Evolutionary conservation across 2,113 vertebrate genomes (phyloP), one percentile per base, ranked within the genome.

Genomic region (Takifugu flavidus): DNA sequence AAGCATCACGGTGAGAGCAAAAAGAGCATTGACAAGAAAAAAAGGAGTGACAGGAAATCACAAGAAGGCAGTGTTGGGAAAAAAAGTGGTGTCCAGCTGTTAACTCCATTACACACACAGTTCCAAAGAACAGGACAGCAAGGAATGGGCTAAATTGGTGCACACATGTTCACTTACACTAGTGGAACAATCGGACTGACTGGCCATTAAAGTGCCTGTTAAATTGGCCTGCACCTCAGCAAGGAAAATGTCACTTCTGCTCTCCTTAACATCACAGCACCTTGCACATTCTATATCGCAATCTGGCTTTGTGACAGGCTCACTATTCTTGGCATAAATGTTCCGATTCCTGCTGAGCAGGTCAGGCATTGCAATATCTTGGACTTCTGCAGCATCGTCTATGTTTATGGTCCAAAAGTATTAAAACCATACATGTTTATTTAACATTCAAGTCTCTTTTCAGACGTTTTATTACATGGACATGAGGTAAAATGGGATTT

Each of bases 71-170:
- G 76, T 73, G 74, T 82, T 77, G 68, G 45, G n/a, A 77, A 77
- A 73, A 73, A 78, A 85, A 82, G 83, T 75, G 83, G 62, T 70
- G 77, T 87, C 85, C 82, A 84, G 83, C 85, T 87, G 85, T 82
- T 82, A 81, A 80, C 78, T 85, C 75, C 65, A 83, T 86, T 78
- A 83, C 83, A 75, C 63, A 71, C 83, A 80, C 74, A 61, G 73
- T 64, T 67, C 49, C 71, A 71, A 78, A 69, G 78, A 78, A 80
- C 72, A 79, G 77, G 79, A 80, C 75, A 75, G 75, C 61, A 8
- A 69, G 79, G 31, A 77, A 63, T 44, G 56, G 67, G 54, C 74
- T 62, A 82, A 83, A 81, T 84, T 84, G 82, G 59, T 66, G 72
- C 64, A 28, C 82, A 59, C 61, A 56, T 26, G 29, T 78, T 70